phyloP scores from a whole-genome alignment of 2,888 invertebrate genomes.

The Unio delphinus region DNA sequence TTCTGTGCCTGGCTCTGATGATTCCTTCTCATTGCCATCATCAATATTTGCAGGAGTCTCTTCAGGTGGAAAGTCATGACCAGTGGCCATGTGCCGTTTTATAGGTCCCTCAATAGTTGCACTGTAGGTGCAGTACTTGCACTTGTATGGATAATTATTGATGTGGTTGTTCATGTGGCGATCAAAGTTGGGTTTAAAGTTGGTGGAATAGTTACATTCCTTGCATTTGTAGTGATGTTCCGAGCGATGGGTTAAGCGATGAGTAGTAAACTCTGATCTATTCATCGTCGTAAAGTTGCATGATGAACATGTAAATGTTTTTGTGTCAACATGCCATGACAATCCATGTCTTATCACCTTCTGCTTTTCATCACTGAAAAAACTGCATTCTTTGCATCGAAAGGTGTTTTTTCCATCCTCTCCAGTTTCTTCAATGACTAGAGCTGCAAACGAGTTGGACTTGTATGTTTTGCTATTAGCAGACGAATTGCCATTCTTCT shows the following conservation, averaged over 20 bases:
- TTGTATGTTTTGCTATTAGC: background rate
- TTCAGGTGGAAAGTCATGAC: slow-evolving; percentile 38
- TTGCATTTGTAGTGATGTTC: slow-evolving; percentile 81
- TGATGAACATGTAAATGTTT: slow-evolving; percentile 88
- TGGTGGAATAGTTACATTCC: slow-evolving; percentile 93
- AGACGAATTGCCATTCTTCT: slow-evolving; percentile 1
- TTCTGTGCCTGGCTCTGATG: background rate
- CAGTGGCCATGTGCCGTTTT: slow-evolving; percentile 59
- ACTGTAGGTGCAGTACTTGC: slow-evolving; percentile 62
- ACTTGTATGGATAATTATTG: slow-evolving; percentile 47
- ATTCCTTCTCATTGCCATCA: background rate
- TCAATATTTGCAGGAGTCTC: slow-evolving; percentile 10
- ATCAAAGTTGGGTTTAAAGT: slow-evolving; percentile 92
- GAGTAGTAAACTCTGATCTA: slow-evolving; percentile 78
- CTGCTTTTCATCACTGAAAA: slow-evolving; percentile 78
- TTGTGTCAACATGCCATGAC: slow-evolving; percentile 84
- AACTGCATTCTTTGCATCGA: slow-evolving; percentile 81
- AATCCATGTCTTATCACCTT: slow-evolving; percentile 81
- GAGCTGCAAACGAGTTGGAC: background rate
- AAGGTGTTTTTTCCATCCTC: slow-evolving; percentile 48
- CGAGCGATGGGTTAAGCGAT: slow-evolving; percentile 74
- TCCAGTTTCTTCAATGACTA: slow-evolving; percentile 30
- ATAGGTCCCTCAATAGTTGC: slow-evolving; percentile 61
- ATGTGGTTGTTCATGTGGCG: slow-evolving; percentile 80
- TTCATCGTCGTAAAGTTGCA: slow-evolving; percentile 94